Conservation (phyloP, 2,113 vertebrate species). For the Microcebus griseorufus region DNA sequence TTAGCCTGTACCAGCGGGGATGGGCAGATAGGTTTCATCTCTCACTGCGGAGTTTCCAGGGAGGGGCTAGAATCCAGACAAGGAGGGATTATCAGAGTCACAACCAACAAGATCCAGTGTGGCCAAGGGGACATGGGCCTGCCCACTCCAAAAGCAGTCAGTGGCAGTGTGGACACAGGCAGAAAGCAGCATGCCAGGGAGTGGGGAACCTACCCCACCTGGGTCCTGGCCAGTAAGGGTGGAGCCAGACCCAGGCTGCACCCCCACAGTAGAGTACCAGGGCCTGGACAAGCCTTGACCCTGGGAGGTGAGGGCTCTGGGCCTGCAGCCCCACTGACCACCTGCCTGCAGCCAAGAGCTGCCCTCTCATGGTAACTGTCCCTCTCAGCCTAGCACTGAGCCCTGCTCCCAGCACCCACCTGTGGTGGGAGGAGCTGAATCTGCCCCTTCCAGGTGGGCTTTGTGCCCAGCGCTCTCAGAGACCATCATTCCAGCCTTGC, state of each 20-base stretch:
- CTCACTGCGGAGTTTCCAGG: not conserved
- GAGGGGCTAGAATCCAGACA: not conserved
- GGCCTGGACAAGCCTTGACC: not conserved
- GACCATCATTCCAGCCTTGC: rapidly evolving
- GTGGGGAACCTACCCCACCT: not conserved
- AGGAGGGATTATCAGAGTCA: not conserved
- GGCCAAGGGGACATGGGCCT: not conserved
- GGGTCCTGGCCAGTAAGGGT: too few species aligned
- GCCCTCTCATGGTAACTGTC: too few species aligned
- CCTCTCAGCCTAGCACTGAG: not conserved
- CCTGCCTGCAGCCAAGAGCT: not conserved
- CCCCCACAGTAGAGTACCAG: too few species aligned
- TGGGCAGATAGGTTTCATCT: not conserved
- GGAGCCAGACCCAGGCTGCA: not conserved
- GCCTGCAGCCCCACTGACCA: not conserved
- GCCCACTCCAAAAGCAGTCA: not conserved
- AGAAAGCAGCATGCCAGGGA: not conserved
- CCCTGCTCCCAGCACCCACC: too few species aligned
- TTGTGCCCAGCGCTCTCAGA: not conserved
- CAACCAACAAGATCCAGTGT: not conserved
- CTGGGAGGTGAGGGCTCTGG: not conserved
- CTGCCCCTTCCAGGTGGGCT: rapidly evolving
- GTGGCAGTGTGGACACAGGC: not conserved
- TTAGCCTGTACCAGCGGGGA: not conserved
- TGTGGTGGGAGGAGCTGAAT: not conserved